These are phyloP conservation scores for Lasaia peninsularis DNA, from an alignment of 1,140 invertebrate species.

Conservation along the genomic window DNA sequence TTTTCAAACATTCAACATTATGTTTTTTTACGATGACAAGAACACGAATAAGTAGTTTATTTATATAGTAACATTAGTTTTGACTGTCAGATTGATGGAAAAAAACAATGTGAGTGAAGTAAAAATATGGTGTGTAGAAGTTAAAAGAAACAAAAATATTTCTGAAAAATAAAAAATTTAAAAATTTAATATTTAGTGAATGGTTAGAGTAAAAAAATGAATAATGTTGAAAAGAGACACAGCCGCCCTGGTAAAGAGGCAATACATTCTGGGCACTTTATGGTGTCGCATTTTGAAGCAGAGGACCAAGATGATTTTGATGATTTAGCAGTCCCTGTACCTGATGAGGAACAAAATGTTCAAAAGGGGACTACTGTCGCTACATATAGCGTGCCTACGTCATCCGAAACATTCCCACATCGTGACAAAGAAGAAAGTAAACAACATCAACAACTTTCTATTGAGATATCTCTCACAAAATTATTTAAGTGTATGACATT, in stretches of 20 bases:
- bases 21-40: too few relatives aligned
- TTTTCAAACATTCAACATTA: too few relatives aligned
- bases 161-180: constrained; percentile 7
- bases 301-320: constrained; percentile 94
- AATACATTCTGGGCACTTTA: constrained; percentile 98
- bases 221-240: constrained; percentile 60
- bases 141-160: constrained; percentile 35
- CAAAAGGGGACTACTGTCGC: constrained; percentile 65
- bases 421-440: constrained; percentile 71
- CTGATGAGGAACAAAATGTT: constrained; percentile 79
- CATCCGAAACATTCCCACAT: constrained; percentile 50
- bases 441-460: constrained; percentile 84
- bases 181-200: constrained; percentile 26
- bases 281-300: constrained; percentile 97
- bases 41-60: too few relatives aligned
- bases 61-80: constrained; percentile 31
- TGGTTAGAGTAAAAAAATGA: constrained; percentile 47
- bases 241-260: constrained; percentile 80
- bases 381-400: constrained; percentile 57
- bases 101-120: constrained; percentile 67
- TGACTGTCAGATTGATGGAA: constrained; percentile 53
- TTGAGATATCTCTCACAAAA: constrained; percentile 95
- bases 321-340: constrained; percentile 86
- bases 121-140: constrained; percentile 68
- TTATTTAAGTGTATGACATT: constrained; percentile 97